Conservation (phyloP, 2,888 invertebrate species). For the Melieria picta region DNA sequence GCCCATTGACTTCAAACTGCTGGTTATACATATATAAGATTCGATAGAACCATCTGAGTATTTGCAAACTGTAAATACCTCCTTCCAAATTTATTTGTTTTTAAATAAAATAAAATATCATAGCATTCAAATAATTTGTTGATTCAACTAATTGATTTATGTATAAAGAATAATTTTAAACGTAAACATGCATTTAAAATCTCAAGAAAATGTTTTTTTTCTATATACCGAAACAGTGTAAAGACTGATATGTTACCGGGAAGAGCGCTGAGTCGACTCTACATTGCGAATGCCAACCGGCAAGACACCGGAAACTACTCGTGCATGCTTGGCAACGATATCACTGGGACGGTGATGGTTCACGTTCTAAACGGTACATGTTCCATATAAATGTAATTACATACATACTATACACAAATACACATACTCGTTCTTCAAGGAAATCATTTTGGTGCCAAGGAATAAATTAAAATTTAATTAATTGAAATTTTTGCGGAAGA, state of each 20-base stretch:
- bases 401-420: neutral
- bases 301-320: constrained; percentile 85
- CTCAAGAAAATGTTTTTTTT: neutral
- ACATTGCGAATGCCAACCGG: constrained; percentile 82
- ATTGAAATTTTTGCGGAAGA: no score
- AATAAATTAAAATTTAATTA: no score
- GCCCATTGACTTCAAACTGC: no score
- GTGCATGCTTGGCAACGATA: constrained; percentile 77
- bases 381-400: neutral
- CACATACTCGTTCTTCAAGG: neutral
- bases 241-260: constrained; percentile 81
- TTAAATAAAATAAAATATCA: no score
- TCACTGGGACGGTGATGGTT: constrained; percentile 76
- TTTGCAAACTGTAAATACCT: no score
- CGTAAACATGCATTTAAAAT: neutral
- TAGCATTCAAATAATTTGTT: no score
- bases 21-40: no score
- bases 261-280: constrained; percentile 78
- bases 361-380: constrained; percentile 81
- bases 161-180: no score
- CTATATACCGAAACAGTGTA: constrained; percentile 68
- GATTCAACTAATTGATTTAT: no score
- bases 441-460: no score
- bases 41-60: no score
- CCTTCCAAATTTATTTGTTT: no score